Conservation (phyloP, 1,140 invertebrate species). For the Cherax destructor region DNA sequence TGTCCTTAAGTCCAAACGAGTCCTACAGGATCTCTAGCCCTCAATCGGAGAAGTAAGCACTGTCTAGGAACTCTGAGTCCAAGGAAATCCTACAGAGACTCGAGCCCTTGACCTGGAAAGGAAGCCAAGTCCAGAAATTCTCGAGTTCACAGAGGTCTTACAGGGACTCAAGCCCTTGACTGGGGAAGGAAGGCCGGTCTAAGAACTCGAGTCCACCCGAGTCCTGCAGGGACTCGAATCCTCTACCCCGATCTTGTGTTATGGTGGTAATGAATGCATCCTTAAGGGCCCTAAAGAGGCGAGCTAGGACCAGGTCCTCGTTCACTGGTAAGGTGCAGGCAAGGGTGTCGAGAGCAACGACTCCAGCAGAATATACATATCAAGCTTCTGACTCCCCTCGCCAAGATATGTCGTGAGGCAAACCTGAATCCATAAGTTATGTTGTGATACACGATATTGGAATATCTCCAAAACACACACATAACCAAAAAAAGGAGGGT, state of each 20-base stretch:
- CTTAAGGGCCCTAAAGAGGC: slow-evolving; percentile 18
- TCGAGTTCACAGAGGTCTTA: too few species aligned
- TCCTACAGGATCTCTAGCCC: too few species aligned
- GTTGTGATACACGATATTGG: slow-evolving; percentile 37
- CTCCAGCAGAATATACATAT: slow-evolving; percentile 43
- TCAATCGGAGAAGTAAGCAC: too few species aligned
- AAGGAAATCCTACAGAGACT: too few species aligned
- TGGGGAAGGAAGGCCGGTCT: too few species aligned
- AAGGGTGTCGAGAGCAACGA: slow-evolving; percentile 41
- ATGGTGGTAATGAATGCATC: slow-evolving; percentile 8
- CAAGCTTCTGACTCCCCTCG: slow-evolving; percentile 34
- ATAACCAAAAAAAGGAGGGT: slow-evolving; percentile 31
- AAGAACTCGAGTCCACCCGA: neutral
- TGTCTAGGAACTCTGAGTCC: too few species aligned
- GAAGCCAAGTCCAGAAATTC: too few species aligned
- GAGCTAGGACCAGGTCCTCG: neutral
- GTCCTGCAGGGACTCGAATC: neutral
- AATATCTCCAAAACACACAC: slow-evolving; percentile 45
- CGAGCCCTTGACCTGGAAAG: too few species aligned
- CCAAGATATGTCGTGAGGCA: slow-evolving; percentile 41
- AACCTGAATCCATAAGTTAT: slow-evolving; percentile 40
- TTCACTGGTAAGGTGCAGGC: neutral
- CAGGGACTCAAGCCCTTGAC: too few species aligned
- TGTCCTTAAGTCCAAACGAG: neutral
- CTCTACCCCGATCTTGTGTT: neutral